These are phyloP conservation scores for Mythimna loreyi DNA, from an alignment of 2,888 invertebrate genomes.

Conservation along the genomic window DNA sequence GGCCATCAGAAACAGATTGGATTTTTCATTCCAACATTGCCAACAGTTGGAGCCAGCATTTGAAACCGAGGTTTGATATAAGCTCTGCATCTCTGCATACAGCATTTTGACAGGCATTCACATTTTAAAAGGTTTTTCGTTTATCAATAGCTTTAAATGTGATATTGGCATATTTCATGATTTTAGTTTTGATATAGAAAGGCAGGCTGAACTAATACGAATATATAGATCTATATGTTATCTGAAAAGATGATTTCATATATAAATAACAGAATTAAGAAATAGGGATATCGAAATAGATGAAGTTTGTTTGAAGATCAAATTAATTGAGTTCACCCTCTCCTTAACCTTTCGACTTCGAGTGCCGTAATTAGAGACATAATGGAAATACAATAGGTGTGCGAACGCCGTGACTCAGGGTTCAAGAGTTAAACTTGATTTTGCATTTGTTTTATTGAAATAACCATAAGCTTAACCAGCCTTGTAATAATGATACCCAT, in stretches of 20 bases:
- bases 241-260: slow-evolving; percentile 17
- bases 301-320: background rate
- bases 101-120: slow-evolving; percentile 46
- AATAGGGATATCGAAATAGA: slow-evolving; percentile 12
- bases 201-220: slow-evolving; percentile 12
- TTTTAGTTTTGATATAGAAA: slow-evolving; percentile 24
- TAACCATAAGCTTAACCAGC: no score
- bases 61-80: background rate
- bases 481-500: no score
- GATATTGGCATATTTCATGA: slow-evolving; percentile 17
- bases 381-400: no score
- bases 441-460: no score
- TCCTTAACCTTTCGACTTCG: no score
- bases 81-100: background rate
- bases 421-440: no score
- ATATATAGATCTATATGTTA: background rate
- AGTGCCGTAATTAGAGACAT: no score
- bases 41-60: slow-evolving; percentile 19
- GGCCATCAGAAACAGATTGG: background rate
- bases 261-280: slow-evolving; percentile 13
- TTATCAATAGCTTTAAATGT: slow-evolving; percentile 20
- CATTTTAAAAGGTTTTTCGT: slow-evolving; percentile 34
- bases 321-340: no score
- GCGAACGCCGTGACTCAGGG: no score
- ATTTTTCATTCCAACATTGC: slow-evolving; percentile 3